Percentiles rank a stretch among this genome's conserved stretches.
phyloP scores from a whole-genome alignment of 2,888 invertebrate genomes.

The Temnothorax ravouxi region DNA sequence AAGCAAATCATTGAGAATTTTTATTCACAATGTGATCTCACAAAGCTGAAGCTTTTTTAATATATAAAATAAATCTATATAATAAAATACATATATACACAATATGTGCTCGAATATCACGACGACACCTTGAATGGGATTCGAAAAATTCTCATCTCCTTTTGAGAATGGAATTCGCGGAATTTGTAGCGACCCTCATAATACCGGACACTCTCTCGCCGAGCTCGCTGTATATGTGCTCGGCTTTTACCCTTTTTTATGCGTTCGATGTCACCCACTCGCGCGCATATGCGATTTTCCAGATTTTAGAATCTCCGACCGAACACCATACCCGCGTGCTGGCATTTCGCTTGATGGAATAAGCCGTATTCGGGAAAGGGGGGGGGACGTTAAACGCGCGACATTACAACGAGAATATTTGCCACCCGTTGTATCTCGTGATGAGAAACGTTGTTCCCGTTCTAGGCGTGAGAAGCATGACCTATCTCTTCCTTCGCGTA shows the following conservation, averaged over 20 bases:
- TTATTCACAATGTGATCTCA: not conserved
- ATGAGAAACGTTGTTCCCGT: constrained; percentile 1
- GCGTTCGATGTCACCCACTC: constrained; percentile 12
- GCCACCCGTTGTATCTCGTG: constrained; percentile 30
- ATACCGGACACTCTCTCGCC: constrained; percentile 16
- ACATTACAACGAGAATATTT: constrained; percentile 13
- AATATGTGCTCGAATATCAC: not conserved
- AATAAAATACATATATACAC: not conserved
- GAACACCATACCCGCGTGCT: constrained; percentile 16
- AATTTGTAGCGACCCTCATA: constrained; percentile 37
- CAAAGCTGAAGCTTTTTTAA: not conserved
- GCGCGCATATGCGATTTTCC: constrained; percentile 10
- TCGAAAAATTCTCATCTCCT: constrained; percentile 42
- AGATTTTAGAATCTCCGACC: constrained; percentile 26
- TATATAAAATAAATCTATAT: not conserved
- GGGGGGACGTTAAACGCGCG: constrained; percentile 36
- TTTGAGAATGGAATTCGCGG: constrained; percentile 40
- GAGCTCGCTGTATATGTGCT: not conserved
- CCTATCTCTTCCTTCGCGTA: not conserved
- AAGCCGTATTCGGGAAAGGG: constrained; percentile 1
- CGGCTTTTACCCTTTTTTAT: constrained; percentile 29
- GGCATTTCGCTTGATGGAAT: constrained; percentile 23
- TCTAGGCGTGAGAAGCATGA: not conserved
- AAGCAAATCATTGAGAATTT: not conserved
- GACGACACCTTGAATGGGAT: constrained; percentile 33